Evolutionary conservation across 2,888 invertebrate genomes (phyloP), one percentile per base, ranked within the genome.

Genomic region (Tetranychus truncatus): DNA sequence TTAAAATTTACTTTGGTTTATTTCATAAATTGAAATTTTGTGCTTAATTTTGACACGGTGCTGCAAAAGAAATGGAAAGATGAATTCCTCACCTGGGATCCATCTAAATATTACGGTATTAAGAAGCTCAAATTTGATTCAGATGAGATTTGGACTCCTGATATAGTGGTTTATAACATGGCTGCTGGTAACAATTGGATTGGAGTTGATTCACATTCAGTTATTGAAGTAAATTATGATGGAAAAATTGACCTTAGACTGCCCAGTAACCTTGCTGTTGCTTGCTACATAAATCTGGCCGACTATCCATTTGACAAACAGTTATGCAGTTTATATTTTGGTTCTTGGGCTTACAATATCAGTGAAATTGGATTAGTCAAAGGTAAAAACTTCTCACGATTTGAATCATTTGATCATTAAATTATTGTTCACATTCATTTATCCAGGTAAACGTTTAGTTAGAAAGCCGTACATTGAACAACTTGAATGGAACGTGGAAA

Each of bases 71-170:
- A 6, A 21, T 73, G 73, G 73, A 65, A 55, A 24, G 73, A 73
- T 45, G 73, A 73, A 21, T 45, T 55, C 7, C 66, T 73, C 1
- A 21, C 21, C 1, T 73, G 73, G 73, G 34, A 55, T 18, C 46
- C 46, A 6, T 15, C 15, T 4, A 24, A 66, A 18, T 73, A 73
- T 66, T 18, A 18, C 9, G 65, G 34, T 9, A 55, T 73, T 11
- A 34, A 73, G 4, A 21, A 7, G 20, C 18, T 73, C 1, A n/a
- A 15, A 24, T 73, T 73, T 15, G 24, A 24, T 9, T 18, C 65
- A 1, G 6, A 73, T 24, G 73, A 73, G 24, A 65, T 73, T 66
- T 73, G 73, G 73, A 73, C 21, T 6, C 73, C 73, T 24, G 73
- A 73, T 8, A n/a, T 73, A 15, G 15, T 34, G 7, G 15, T 20